These are phyloP conservation scores for Pseudoips prasinana DNA, from an alignment of 2,888 invertebrate genomes.

Conservation along the genomic window DNA sequence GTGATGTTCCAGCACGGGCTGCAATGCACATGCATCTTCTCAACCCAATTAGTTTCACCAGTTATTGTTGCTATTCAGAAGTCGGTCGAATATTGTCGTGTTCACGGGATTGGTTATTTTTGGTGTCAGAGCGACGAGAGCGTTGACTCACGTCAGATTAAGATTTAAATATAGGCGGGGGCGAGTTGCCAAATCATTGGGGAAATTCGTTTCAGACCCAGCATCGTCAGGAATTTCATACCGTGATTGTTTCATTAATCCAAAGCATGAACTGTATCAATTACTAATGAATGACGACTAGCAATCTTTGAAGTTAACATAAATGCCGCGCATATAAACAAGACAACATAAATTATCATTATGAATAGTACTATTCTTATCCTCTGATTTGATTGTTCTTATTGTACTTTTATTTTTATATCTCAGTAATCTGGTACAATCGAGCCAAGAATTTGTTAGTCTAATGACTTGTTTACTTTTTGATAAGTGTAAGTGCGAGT, in stretches of 20 bases:
- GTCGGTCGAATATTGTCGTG: constrained; percentile 60
- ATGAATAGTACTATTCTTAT: no score
- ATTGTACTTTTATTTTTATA: no score
- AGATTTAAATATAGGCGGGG: constrained; percentile 79
- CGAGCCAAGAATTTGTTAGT: no score
- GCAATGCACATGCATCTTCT: constrained; percentile 14
- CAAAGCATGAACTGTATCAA: constrained; percentile 24
- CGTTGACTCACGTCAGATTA: constrained; percentile 80
- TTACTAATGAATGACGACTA: no score
- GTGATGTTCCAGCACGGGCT: no score
- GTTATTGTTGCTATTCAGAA: constrained; percentile 55
- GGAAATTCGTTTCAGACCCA: constrained; percentile 58
- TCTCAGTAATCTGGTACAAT: no score
- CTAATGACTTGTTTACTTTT: no score
- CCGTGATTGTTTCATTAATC: constrained; percentile 51
- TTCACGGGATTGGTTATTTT: constrained; percentile 68
- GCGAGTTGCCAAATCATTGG: constrained; percentile 78
- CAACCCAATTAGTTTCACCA: constrained; percentile 12
- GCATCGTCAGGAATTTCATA: constrained; percentile 48
- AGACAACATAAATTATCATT: no score
- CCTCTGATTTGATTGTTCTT: no score
- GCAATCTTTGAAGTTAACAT: no score
- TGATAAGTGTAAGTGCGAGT: no score
- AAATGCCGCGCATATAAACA: no score
- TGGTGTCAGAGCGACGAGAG: constrained; percentile 66